Percentiles rank a stretch among this genome's conserved stretches.
Conservation (phyloP, 1,140 invertebrate genomes). For the Conus ventricosus region DNA sequence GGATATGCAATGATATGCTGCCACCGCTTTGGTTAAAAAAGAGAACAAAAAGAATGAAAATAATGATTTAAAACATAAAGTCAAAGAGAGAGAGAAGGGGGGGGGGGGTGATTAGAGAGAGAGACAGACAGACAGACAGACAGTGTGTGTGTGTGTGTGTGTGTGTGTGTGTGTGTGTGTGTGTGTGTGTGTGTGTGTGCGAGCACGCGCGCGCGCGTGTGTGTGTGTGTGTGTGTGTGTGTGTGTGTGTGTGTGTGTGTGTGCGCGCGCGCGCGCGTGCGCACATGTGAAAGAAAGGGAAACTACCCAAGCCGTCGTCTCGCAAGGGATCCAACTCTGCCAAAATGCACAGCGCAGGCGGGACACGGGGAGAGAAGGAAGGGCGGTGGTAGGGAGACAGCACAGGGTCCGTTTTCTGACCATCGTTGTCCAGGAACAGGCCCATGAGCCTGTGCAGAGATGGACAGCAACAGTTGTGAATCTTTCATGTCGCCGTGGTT, state of each 20-base stretch:
- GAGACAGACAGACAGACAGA: no score
- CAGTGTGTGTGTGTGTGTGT: constrained; percentile 10
- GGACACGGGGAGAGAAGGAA: constrained; percentile 40
- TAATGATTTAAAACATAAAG: not conserved
- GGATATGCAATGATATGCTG: no score
- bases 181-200: not conserved
- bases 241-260: not conserved
- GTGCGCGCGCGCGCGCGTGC: not conserved
- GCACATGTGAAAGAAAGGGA: not conserved
- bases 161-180: constrained; percentile 2
- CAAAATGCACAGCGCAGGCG: constrained; percentile 55
- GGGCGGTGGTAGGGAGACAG: constrained; percentile 36
- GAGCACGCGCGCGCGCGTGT: not conserved
- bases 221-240: constrained; percentile 6
- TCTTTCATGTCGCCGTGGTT: no score
- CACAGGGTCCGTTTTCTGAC: constrained; percentile 38
- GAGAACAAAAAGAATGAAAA: no score
- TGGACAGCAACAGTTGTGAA: no score
- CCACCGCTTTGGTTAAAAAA: no score
- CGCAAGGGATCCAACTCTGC: constrained; percentile 56
- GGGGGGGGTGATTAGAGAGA: no score
- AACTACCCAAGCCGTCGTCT: constrained; percentile 52
- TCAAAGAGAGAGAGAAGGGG: not conserved
- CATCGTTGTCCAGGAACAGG: constrained; percentile 24
- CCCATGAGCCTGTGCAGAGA: constrained; percentile 26